Conservation (phyloP, 2,797 vertebrate species). For the Leuciscus waleckii region DNA sequence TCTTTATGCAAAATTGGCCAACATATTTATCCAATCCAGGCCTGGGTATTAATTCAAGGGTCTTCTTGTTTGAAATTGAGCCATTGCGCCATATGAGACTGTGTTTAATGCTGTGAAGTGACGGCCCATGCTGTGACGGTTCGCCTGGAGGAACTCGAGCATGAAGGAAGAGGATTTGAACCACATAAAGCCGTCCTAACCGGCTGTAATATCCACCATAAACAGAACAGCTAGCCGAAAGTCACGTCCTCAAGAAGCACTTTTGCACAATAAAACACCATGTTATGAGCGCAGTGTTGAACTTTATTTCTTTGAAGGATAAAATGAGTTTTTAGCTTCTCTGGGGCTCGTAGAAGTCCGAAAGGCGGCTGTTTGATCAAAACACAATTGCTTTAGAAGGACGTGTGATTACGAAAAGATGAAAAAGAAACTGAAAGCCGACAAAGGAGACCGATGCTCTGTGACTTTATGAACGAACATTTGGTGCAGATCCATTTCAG, state of each 20-base stretch:
- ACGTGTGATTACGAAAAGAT: slow-evolving; percentile 53
- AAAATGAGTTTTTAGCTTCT: slow-evolving; percentile 51
- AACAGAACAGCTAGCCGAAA: slow-evolving; percentile 48
- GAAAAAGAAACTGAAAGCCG: slow-evolving; percentile 42
- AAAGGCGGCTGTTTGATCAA: slow-evolving; percentile 46
- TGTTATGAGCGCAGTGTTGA: slow-evolving; percentile 45
- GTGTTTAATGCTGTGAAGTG: slow-evolving; percentile 44
- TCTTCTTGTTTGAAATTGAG: slow-evolving; percentile 34
- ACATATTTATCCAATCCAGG: not conserved
- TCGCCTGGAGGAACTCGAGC: slow-evolving; percentile 26
- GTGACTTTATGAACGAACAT: slow-evolving; percentile 28
- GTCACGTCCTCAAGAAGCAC: slow-evolving; percentile 23
- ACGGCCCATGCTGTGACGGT: slow-evolving; percentile 37
- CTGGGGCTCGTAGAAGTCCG: slow-evolving; percentile 46
- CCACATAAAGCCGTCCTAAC: slow-evolving; percentile 43
- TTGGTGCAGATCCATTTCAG: slow-evolving; percentile 27
- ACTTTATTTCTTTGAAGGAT: slow-evolving; percentile 49
- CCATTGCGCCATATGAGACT: slow-evolving; percentile 22
- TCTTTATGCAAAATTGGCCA: not conserved
- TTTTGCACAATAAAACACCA: slow-evolving; percentile 36
- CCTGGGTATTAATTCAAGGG: slow-evolving; percentile 28
- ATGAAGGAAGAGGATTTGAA: slow-evolving; percentile 46
- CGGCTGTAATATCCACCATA: slow-evolving; percentile 50
- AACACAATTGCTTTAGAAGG: slow-evolving; percentile 50
- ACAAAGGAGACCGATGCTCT: slow-evolving; percentile 28